Conservation (phyloP, 2,113 vertebrate genomes). For the Aviceda subcristata region DNA sequence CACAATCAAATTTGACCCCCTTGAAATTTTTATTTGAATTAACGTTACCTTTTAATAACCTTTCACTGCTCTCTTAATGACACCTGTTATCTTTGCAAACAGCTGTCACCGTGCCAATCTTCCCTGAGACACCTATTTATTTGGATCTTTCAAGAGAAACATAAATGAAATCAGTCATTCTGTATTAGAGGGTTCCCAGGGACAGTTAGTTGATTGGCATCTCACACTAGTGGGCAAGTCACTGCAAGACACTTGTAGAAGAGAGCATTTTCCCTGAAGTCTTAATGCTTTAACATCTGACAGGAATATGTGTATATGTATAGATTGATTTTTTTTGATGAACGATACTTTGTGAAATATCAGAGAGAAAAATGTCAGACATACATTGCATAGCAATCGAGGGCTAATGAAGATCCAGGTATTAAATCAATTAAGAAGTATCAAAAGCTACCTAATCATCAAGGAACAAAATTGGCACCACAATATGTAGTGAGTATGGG, state of each 20-base stretch:
- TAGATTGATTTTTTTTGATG: conserved; percentile 40
- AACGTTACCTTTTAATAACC: conserved; percentile 49
- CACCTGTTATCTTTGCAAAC: too few relatives aligned
- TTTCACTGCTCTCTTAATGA: conserved; percentile 37
- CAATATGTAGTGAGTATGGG: conserved; percentile 98
- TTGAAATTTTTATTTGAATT: conserved; percentile 31
- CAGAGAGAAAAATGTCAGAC: conserved; percentile 78
- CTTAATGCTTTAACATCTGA: conserved; percentile 34
- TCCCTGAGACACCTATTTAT: conserved; percentile 59
- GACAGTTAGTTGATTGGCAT: conserved; percentile 52
- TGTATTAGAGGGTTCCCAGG: conserved; percentile 36
- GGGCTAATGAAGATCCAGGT: conserved; percentile 88
- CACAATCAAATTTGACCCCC: neutral
- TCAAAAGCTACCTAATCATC: conserved; percentile 99
- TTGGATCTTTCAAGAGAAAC: conserved; percentile 64
- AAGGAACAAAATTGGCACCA: conserved; percentile 99
- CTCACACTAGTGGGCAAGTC: conserved; percentile 30
- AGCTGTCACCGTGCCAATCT: conserved; percentile 16
- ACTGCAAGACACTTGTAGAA: conserved; percentile 5
- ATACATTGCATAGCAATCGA: conserved; percentile 85
- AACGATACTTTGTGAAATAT: conserved; percentile 77
- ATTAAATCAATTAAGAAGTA: conserved; percentile 94
- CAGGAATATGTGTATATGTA: conserved; percentile 3
- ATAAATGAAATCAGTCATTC: conserved; percentile 62
- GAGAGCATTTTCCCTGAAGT: conserved; percentile 30